phyloP scores from a whole-genome alignment of 1,140 invertebrate genomes.

The Sipha flava region DNA sequence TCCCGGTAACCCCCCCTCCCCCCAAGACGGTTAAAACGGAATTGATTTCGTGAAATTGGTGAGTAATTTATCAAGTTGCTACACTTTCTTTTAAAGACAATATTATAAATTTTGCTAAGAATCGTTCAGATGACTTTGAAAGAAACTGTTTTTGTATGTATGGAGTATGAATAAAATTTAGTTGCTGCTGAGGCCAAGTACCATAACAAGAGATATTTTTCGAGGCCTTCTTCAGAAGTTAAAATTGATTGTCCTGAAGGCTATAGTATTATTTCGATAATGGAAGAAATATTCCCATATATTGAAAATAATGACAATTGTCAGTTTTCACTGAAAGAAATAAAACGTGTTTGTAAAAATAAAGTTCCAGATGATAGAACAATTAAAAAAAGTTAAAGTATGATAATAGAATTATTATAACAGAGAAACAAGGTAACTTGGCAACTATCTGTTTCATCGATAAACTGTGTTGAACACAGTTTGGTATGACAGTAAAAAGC shows the following conservation, averaged over 20 bases:
- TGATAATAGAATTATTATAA: background rate
- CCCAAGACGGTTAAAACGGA: too few relatives aligned
- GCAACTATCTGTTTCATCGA: background rate
- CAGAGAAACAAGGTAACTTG: background rate
- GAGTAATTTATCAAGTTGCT: background rate
- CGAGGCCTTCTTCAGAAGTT: background rate
- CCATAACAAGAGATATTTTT: background rate
- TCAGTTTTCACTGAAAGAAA: background rate
- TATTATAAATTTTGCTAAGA: background rate
- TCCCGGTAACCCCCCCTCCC: too few relatives aligned
- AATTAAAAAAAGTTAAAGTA: background rate
- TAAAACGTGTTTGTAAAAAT: background rate
- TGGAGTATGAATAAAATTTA: background rate
- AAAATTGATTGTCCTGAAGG: background rate
- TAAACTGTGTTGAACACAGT: background rate
- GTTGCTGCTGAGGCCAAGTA: background rate
- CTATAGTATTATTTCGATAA: background rate
- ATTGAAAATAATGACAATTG: slow-evolving; percentile 4
- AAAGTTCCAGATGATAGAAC: background rate
- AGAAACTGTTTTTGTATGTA: background rate
- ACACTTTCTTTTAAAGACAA: background rate
- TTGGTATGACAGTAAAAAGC: background rate
- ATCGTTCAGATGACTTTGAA: background rate
- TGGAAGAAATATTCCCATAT: background rate
- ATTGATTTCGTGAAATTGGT: too few relatives aligned